Percentiles rank a stretch among this genome's conserved stretches.
phyloP scores from a whole-genome alignment of 2,113 vertebrate species.

The Fulmarus glacialis region DNA sequence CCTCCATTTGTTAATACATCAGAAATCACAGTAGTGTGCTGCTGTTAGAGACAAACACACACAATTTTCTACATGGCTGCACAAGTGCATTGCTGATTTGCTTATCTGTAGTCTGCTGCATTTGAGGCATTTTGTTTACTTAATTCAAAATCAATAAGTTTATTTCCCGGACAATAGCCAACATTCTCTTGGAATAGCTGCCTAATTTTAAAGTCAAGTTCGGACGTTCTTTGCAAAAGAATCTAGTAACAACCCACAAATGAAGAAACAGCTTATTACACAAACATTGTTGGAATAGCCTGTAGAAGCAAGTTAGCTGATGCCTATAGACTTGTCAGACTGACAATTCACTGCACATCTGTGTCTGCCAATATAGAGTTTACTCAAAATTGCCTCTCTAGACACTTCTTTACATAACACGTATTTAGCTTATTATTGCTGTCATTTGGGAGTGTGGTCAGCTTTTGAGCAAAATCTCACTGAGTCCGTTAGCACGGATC shows the following conservation, averaged over 20 bases:
- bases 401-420: slow-evolving; percentile 61
- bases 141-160: slow-evolving; percentile 45
- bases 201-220: slow-evolving; percentile 13
- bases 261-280: background rate
- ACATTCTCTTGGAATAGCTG: background rate
- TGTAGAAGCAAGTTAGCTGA: background rate
- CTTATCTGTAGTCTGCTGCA: background rate
- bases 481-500: background rate
- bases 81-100: background rate
- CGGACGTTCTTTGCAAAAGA: background rate
- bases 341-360: slow-evolving; percentile 35
- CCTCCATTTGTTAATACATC: background rate
- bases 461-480: slow-evolving; percentile 40
- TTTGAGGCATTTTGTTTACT: background rate
- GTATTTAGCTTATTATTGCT: slow-evolving; percentile 63
- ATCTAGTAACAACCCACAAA: background rate
- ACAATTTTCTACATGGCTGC: background rate
- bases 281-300: background rate
- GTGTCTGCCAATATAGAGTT: slow-evolving; percentile 25
- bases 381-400: slow-evolving; percentile 49
- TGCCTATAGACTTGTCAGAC: slow-evolving; percentile 9
- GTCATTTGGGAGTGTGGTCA: slow-evolving; percentile 52
- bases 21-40: background rate
- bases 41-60: background rate
- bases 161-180: background rate